Evolutionary conservation across 2,113 vertebrate genomes (phyloP).

Genomic region (Octodon degus): DNA sequence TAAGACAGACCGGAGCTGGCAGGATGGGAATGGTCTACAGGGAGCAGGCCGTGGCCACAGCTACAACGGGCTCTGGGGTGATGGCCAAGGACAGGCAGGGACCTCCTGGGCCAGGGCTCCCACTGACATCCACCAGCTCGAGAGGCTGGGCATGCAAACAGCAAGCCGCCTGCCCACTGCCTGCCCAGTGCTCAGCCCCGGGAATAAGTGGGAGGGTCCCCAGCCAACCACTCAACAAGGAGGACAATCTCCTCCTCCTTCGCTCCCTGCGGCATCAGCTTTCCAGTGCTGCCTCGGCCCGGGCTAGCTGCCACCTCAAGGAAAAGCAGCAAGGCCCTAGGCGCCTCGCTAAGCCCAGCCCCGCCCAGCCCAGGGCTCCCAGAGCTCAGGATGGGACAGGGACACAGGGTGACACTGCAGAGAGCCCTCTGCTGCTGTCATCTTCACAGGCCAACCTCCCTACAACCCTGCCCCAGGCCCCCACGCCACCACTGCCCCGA

Average conservation of each 20-base stretch:
- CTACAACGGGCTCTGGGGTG: too few relatives aligned
- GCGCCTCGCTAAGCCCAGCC: too few relatives aligned
- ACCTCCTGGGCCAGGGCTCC: rapidly evolving
- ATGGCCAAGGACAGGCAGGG: not conserved
- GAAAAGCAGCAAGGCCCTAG: not conserved
- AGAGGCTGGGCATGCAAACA: rapidly evolving
- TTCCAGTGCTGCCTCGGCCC: rapidly evolving
- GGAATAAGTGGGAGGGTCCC: rapidly evolving
- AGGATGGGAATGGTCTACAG: not conserved
- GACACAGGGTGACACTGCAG: not conserved
- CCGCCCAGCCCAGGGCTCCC: rapidly evolving
- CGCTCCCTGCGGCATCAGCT: not conserved
- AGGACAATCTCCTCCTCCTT: not conserved
- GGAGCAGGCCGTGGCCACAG: not conserved
- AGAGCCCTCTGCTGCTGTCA: rapidly evolving
- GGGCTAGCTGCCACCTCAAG: not conserved
- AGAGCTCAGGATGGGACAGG: not conserved
- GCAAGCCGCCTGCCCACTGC: rapidly evolving
- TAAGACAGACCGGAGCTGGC: not conserved
- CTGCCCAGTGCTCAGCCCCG: not conserved
- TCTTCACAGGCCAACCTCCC: not conserved
- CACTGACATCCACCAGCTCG: rapidly evolving
- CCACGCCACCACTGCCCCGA: not conserved
- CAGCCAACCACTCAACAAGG: rapidly evolving
- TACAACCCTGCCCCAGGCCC: not conserved